Evolutionary conservation across 2,113 vertebrate genomes (phyloP).

Genomic region (Pelusios castaneus): DNA sequence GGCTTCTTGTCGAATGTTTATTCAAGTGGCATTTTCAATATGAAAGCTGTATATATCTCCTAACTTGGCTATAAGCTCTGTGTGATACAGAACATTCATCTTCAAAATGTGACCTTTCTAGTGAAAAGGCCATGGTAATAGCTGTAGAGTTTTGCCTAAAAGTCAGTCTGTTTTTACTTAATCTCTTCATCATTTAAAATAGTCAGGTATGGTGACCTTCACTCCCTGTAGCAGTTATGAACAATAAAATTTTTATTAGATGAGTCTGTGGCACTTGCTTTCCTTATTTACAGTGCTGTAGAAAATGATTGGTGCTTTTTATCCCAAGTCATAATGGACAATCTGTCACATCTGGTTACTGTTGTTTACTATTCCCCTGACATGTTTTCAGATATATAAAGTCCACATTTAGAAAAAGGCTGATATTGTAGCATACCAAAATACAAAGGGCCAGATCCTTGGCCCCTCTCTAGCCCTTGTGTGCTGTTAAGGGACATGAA

Average conservation of each 20-base stretch:
- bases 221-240: not conserved
- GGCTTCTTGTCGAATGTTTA: not conserved
- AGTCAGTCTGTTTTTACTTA: not conserved
- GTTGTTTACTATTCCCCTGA: not conserved
- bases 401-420: not conserved
- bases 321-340: not conserved
- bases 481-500: not conserved
- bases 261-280: not conserved
- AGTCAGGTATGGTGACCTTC: not conserved
- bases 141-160: not conserved
- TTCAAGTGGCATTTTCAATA: not conserved
- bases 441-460: not conserved
- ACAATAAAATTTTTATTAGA: not conserved
- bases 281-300: not conserved
- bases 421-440: not conserved
- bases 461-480: not conserved
- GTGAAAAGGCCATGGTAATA: conserved; percentile 15
- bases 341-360: not conserved
- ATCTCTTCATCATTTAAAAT: conserved; percentile 11
- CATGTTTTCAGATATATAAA: not conserved
- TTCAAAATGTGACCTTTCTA: not conserved
- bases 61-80: accelerated
- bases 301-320: not conserved
- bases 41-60: not conserved
- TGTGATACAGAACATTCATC: not conserved